Conservation (phyloP, 92 coral and sea anemone genomes). For the Heteractis magnifica region DNA sequence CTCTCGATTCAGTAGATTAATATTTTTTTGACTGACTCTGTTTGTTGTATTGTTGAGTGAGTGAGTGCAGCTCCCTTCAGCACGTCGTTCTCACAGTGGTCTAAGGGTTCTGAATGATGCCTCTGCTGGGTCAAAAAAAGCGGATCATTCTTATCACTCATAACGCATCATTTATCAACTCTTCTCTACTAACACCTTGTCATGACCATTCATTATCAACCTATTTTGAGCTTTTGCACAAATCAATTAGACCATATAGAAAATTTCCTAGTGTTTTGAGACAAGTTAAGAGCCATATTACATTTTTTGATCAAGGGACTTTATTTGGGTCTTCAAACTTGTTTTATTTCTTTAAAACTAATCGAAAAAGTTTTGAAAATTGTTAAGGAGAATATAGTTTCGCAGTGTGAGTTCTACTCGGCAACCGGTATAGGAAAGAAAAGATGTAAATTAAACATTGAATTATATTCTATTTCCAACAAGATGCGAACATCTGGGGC, state of each 20-base stretch:
- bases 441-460: conserved; percentile 72
- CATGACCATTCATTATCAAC: conserved; percentile 16
- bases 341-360: background rate
- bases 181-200: conserved; percentile 31
- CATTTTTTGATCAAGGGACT: background rate
- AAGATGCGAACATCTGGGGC: conserved; percentile 79
- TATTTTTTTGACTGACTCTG: background rate
- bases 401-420: conserved; percentile 57
- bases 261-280: background rate
- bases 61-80: background rate
- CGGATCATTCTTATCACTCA: conserved; percentile 4
- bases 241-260: conserved; percentile 1
- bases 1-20: background rate
- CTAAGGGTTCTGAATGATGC: conserved; percentile 1
- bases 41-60: conserved; percentile 13
- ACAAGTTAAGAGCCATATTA: background rate
- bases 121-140: conserved; percentile 1
- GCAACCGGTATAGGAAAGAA: conserved; percentile 54
- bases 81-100: background rate
- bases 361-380: conserved; percentile 32
- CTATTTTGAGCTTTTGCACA: conserved; percentile 2
- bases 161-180: conserved; percentile 8
- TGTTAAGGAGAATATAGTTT: conserved; percentile 29
- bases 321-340: background rate
- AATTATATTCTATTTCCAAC: conserved; percentile 60